These are phyloP conservation scores for Hycleus cichorii DNA, from an alignment of 1,140 invertebrate species.

Conservation along the genomic window DNA sequence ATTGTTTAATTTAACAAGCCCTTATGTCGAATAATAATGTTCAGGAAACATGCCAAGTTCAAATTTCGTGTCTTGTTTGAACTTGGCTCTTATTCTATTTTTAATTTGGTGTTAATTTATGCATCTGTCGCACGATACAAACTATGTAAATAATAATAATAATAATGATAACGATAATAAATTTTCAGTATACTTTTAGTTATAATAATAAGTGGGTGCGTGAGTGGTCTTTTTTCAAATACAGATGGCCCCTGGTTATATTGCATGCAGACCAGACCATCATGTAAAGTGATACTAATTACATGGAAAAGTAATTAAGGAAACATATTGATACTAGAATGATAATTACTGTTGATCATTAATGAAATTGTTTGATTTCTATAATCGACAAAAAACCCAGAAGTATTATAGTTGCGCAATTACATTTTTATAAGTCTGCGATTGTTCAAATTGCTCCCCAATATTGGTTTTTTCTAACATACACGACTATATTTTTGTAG, in stretches of 20 bases:
- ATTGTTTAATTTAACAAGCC: too few relatives aligned
- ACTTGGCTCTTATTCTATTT: constrained; percentile 19
- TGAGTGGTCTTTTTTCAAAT: constrained; percentile 13
- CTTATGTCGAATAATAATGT: too few relatives aligned
- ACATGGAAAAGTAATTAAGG: constrained; percentile 28
- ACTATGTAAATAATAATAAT: constrained; percentile 34
- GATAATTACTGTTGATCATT: constrained; percentile 10
- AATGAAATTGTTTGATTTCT: not conserved
- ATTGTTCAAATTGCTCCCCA: too few relatives aligned
- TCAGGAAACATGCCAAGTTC: not conserved
- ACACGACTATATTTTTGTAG: too few relatives aligned
- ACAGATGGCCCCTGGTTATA: constrained; percentile 16
- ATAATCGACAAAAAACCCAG: too few relatives aligned
- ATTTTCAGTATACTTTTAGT: not conserved
- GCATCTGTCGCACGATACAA: constrained; percentile 31
- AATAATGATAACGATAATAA: constrained; percentile 25
- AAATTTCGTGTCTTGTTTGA: constrained; percentile 15
- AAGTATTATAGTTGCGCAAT: too few relatives aligned
- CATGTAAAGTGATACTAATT: constrained; percentile 33
- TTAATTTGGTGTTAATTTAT: constrained; percentile 39
- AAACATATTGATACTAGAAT: constrained; percentile 14
- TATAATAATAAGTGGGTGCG: constrained; percentile 1
- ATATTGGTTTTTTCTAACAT: too few relatives aligned
- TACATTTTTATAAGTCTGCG: too few relatives aligned
- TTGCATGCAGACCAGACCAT: constrained; percentile 15